A percentile compares a stretch with the other conserved stretches of the same genome.
Evolutionary conservation across 2,113 vertebrate species (phyloP).

Genomic region (Octodon degus): DNA sequence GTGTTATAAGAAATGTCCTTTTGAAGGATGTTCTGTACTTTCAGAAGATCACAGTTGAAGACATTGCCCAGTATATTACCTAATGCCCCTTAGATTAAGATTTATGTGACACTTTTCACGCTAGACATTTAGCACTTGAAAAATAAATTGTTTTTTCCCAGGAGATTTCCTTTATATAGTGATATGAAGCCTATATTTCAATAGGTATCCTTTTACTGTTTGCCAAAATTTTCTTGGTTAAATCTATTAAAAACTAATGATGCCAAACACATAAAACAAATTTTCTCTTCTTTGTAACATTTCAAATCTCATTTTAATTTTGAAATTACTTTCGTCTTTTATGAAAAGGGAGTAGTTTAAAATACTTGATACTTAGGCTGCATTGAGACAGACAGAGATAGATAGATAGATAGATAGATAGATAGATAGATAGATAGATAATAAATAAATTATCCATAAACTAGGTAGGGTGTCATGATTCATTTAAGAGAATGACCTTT

Average conservation of each 20-base stretch:
- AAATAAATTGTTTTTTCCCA: background rate
- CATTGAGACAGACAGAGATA: background rate
- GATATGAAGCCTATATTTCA: constrained; percentile 17
- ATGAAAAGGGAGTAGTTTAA: background rate
- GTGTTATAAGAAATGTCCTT: constrained; percentile 3
- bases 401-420: background rate
- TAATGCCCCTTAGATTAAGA: constrained; percentile 4
- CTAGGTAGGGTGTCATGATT: background rate
- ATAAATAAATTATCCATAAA: background rate
- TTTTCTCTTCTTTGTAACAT: background rate
- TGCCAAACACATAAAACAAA: background rate
- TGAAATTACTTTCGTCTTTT: background rate
- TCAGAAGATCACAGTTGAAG: constrained; percentile 46
- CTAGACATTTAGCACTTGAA: background rate
- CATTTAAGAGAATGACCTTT: background rate
- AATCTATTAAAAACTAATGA: background rate
- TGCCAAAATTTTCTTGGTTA: background rate
- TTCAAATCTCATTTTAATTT: background rate
- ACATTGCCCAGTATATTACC: background rate
- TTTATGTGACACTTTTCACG: background rate
- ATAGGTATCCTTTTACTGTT: background rate
- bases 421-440: background rate
- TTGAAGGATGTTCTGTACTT: constrained; percentile 31
- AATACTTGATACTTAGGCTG: background rate
- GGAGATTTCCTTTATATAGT: background rate